A percentile compares a stretch with the other conserved stretches of the same genome.
phyloP scores from a whole-genome alignment of 2,113 vertebrate species.

The Sturnira hondurensis region DNA sequence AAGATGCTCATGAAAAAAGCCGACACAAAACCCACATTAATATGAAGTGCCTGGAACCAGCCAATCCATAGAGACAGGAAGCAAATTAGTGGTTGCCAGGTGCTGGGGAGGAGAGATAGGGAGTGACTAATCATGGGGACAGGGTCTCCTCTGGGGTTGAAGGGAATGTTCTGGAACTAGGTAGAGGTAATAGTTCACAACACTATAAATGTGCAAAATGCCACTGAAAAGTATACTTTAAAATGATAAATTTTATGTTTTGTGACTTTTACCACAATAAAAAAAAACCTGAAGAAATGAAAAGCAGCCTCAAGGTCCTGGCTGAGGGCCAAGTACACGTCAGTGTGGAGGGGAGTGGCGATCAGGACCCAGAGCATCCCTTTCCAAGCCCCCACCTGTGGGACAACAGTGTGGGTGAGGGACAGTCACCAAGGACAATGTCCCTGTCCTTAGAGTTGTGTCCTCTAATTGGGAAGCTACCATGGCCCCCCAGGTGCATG shows the following conservation, averaged over 20 bases:
- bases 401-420: not conserved
- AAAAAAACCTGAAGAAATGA: not conserved
- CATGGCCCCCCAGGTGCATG: fast-evolving
- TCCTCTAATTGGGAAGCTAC: not conserved
- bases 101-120: not conserved
- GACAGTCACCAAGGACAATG: not conserved
- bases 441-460: not conserved
- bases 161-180: not conserved
- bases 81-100: not conserved
- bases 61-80: not conserved
- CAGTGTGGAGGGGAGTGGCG: too few species aligned
- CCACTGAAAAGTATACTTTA: not conserved
- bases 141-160: not conserved
- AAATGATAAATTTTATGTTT: not conserved
- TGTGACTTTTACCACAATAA: not conserved
- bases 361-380: not conserved
- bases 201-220: not conserved
- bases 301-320: not conserved
- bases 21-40: not conserved
- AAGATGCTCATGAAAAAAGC: not conserved
- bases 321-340: not conserved
- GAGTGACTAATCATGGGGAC: not conserved
- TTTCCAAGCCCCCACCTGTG: not conserved
- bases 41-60: not conserved
- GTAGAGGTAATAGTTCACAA: not conserved